Evolutionary conservation across 2,797 vertebrate genomes (phyloP), one percentile per base, ranked within the genome.

Genomic region (Selene dorsalis): DNA sequence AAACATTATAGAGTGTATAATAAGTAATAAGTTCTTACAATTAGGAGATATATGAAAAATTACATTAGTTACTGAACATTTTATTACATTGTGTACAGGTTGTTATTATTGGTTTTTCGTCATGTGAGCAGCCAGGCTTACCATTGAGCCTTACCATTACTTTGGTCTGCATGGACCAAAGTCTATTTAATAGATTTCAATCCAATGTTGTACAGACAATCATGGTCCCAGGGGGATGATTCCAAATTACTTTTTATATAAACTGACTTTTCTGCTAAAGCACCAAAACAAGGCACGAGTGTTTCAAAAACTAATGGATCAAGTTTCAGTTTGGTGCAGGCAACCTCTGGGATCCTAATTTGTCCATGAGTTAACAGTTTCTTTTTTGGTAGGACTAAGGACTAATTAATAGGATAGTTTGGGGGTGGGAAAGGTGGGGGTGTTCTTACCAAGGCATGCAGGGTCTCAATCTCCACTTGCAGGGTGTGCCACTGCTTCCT

Each of bases 391-490:
- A 9, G 32, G 32, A 35, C 32, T 35, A 35, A 35, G 32, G 32
- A 35, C 32, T 35, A 35, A 45, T 53, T 24, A 53, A 6, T 14
- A 53, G 13, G 20, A 39, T 18, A 5, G 17, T 7, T 4, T 1
- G 14, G 12, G 32, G 18, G 0, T 47, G 32, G 32, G 32, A 30
- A 30, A 30, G 7, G 32, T 35, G 32, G 32, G 32, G 13, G 35
- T n/a, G 52, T 18, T 58, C 95, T 95, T 88, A 99, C 98, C 96
- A 98, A 84, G 9, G 96, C 97, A 0, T 97, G 96, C 22, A 99
- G 94, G 35, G 97, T 97, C 79, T 97, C 96, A 0, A 98, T 98
- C 94, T 99, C 98, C 1, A 95, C 94, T 94, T 99, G 96, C 82
- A 99, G 95, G 24, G 93, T 93, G 76, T 97, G 95, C 97, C 97